phyloP scores from a whole-genome alignment of 1,140 invertebrate genomes.

The Lethocerus indicus region DNA sequence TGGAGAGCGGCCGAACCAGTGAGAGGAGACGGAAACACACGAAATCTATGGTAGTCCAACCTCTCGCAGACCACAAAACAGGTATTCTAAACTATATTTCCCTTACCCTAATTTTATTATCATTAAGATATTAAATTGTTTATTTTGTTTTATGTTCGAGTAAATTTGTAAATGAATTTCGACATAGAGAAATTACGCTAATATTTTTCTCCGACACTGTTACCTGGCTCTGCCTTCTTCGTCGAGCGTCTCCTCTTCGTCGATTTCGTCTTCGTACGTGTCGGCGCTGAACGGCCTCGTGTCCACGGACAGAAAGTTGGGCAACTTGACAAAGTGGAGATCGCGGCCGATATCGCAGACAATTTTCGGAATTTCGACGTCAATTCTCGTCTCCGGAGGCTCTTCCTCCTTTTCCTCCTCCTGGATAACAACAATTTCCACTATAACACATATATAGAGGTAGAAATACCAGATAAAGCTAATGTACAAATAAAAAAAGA shows the following conservation, averaged over 20 bases:
- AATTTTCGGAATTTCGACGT: slow-evolving; percentile 93
- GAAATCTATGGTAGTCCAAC: no score
- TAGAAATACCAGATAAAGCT: no score
- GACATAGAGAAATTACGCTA: no score
- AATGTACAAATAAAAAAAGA: no score
- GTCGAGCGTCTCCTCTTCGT: slow-evolving; percentile 94
- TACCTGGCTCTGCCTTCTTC: slow-evolving; percentile 88
- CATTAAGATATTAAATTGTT: not conserved
- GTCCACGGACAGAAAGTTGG: slow-evolving; percentile 84
- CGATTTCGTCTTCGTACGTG: slow-evolving; percentile 97
- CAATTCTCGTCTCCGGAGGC: slow-evolving; percentile 82
- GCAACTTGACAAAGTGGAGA: slow-evolving; percentile 87
- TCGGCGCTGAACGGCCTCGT: slow-evolving; percentile 86
- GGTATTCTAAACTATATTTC: no score
- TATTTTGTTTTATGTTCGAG: no score
- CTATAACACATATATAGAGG: no score
- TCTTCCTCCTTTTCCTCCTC: slow-evolving; percentile 53
- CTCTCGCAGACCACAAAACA: no score
- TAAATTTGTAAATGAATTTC: not conserved
- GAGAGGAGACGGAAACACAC: no score
- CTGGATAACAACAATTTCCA: not conserved
- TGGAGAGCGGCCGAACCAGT: no score
- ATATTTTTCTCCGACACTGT: slow-evolving; percentile 9
- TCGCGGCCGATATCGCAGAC: slow-evolving; percentile 79
- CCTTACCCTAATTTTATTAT: no score